These are phyloP conservation scores for Nomada ferruginata DNA, from an alignment of 2,888 invertebrate genomes.

Conservation along the genomic window DNA sequence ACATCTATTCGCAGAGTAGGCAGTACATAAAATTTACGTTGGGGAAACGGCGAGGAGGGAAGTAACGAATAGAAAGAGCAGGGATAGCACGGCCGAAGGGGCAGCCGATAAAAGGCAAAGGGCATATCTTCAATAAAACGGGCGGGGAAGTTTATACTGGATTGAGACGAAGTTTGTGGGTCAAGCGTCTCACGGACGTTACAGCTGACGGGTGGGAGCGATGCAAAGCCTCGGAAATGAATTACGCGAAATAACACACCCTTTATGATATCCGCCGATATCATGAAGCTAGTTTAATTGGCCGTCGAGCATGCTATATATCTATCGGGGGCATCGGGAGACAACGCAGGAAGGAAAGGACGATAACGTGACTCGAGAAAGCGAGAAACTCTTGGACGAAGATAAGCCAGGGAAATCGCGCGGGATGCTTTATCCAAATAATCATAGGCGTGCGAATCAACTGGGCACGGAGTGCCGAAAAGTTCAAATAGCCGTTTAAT, in stretches of 20 bases:
- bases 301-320: neutral
- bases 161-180: conserved; percentile 39
- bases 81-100: neutral
- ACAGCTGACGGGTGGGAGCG: neutral
- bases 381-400: neutral
- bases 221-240: neutral
- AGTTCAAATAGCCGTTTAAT: neutral
- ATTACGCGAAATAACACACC: conserved; percentile 15
- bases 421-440: conserved; percentile 1
- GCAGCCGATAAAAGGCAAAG: conserved; percentile 30
- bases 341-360: neutral
- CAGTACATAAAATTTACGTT: conserved; percentile 20
- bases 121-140: conserved; percentile 36
- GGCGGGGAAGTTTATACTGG: conserved; percentile 20
- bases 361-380: neutral
- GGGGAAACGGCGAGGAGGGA: neutral
- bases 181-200: conserved; percentile 17
- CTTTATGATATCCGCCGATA: neutral
- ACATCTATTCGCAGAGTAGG: neutral
- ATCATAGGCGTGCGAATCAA: neutral
- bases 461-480: neutral
- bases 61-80: neutral
- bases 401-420: neutral
- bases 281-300: conserved; percentile 1
- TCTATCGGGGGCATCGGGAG: neutral